Conservation (phyloP, 1,140 invertebrate genomes). For the Brevipalpus yothersi region DNA sequence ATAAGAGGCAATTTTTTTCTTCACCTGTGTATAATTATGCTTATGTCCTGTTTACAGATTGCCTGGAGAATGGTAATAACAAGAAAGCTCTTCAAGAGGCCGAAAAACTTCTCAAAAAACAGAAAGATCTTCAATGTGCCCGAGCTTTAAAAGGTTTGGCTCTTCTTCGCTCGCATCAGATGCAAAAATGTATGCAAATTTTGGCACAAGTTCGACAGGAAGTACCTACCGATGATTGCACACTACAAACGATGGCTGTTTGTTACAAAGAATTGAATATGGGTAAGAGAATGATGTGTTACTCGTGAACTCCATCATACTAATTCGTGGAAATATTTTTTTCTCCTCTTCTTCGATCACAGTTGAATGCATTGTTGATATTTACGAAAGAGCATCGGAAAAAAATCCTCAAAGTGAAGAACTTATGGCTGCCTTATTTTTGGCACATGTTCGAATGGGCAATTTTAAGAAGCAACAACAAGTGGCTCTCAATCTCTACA, state of each 20-base stretch:
- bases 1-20: slow-evolving; percentile 1
- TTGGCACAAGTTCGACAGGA: slow-evolving; percentile 51
- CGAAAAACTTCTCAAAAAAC: slow-evolving; percentile 81
- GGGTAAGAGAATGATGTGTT: slow-evolving; percentile 29
- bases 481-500: slow-evolving; percentile 64
- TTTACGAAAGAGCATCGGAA: slow-evolving; percentile 68
- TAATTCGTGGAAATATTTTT: neutral
- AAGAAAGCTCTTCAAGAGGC: slow-evolving; percentile 93
- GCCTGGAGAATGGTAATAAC: slow-evolving; percentile 80
- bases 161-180: slow-evolving; percentile 53
- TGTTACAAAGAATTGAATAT: slow-evolving; percentile 76
- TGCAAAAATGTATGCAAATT: slow-evolving; percentile 42
- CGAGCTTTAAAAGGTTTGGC: slow-evolving; percentile 70
- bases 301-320: neutral
- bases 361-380: slow-evolving; percentile 56
- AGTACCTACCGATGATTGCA: slow-evolving; percentile 64
- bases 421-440: slow-evolving; percentile 71
- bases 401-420: slow-evolving; percentile 69
- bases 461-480: slow-evolving; percentile 77
- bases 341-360: slow-evolving; percentile 16
- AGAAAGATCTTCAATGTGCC: slow-evolving; percentile 60
- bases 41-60: slow-evolving; percentile 35
- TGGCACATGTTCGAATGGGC: slow-evolving; percentile 69
- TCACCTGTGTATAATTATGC: slow-evolving; percentile 18
- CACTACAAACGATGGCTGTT: slow-evolving; percentile 83